Evolutionary conservation across 1,140 invertebrate species (phyloP).

Genomic region (Zaprionus camerounensis): DNA sequence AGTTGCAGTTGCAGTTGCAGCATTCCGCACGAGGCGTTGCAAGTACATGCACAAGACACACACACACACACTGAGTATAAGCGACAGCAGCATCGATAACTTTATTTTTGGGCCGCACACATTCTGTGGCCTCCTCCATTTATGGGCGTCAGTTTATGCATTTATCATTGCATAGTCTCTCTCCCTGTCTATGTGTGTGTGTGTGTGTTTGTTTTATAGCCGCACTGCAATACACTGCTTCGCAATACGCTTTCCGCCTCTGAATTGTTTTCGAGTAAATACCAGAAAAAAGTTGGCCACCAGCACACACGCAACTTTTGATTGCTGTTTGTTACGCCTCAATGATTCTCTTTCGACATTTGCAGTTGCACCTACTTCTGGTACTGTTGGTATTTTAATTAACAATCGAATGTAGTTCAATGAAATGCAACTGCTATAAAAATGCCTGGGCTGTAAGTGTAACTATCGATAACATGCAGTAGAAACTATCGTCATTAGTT

Average conservation of each 20-base stretch:
- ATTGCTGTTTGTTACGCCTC: slow-evolving; percentile 32
- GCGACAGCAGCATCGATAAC: slow-evolving; percentile 54
- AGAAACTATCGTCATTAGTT: not conserved
- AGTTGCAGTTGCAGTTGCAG: slow-evolving; percentile 30
- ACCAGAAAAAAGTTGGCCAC: slow-evolving; percentile 13
- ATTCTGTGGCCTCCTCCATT: slow-evolving; percentile 35
- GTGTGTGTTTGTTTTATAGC: slow-evolving; percentile 16
- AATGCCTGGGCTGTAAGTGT: not conserved
- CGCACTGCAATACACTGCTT: slow-evolving; percentile 9
- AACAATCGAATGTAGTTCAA: not conserved
- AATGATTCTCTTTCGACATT: slow-evolving; percentile 8
- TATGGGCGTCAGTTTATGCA: slow-evolving; percentile 23
- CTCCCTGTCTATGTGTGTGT: slow-evolving; percentile 3
- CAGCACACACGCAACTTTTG: slow-evolving; percentile 36
- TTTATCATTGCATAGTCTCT: slow-evolving; percentile 3
- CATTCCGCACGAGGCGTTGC: slow-evolving; percentile 66
- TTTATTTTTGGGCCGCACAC: slow-evolving; percentile 61
- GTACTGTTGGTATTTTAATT: not conserved
- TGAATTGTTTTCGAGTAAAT: slow-evolving; percentile 12
- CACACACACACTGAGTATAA: not conserved
- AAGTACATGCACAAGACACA: slow-evolving; percentile 14
- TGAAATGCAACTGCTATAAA: not conserved
- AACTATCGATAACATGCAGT: not conserved
- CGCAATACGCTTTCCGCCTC: slow-evolving; percentile 24
- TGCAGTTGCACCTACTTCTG: not conserved